Evolutionary conservation across 2,797 vertebrate species (phyloP).

Genomic region (Chloroceryle inda): DNA sequence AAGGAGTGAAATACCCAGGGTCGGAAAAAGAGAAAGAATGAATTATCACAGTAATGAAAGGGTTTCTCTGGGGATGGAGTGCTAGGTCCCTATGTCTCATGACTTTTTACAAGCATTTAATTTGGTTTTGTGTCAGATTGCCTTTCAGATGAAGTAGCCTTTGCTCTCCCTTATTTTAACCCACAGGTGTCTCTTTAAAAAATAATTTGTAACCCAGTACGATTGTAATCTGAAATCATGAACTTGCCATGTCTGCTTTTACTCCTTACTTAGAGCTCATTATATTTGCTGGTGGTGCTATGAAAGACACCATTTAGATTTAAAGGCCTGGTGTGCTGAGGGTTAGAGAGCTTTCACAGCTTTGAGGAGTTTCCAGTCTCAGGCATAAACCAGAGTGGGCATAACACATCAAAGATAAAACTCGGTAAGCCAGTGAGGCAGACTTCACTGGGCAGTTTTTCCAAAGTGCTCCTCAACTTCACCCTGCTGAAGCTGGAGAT

Average conservation of each 20-base stretch:
- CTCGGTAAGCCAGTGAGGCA: neutral
- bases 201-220: neutral
- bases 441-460: neutral
- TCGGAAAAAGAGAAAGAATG: neutral
- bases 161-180: neutral
- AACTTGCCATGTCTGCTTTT: neutral
- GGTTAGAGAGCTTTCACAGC: neutral
- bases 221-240: neutral
- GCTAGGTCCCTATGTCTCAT: rapidly evolving
- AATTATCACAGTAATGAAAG: neutral
- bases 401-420: neutral
- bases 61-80: neutral
- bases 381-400: neutral
- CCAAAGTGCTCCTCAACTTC: neutral
- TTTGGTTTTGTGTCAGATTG: neutral
- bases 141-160: neutral
- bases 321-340: rapidly evolving
- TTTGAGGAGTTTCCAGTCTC: neutral
- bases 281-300: neutral
- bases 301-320: neutral
- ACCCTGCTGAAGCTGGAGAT: neutral
- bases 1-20: neutral
- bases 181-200: neutral
- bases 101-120: neutral
- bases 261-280: neutral